Percentiles rank a stretch among this genome's conserved stretches.
Conservation (phyloP, 2,888 invertebrate genomes). For the Cylloceria caligata region DNA sequence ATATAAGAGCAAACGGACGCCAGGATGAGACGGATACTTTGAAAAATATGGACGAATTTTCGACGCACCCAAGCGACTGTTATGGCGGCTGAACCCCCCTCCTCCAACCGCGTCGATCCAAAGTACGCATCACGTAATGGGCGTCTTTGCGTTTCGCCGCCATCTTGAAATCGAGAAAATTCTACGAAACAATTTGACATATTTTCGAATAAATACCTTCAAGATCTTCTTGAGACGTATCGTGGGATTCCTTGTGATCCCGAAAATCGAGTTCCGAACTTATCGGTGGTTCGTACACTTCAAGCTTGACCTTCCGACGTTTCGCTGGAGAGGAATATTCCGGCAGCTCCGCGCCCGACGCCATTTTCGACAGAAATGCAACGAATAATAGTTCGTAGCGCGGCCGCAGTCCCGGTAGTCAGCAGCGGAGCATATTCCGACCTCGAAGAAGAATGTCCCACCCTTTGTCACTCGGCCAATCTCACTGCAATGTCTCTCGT, state of each 20-base stretch:
- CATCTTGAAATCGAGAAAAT: constrained; percentile 80
- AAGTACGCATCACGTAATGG: constrained; percentile 72
- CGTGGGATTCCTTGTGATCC: constrained; percentile 71
- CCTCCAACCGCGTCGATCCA: constrained; percentile 68
- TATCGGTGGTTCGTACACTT: constrained; percentile 73
- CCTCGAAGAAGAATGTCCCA: constrained; percentile 24
- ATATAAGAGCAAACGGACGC: constrained; percentile 1
- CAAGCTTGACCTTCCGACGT: constrained; percentile 82
- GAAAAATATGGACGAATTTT: constrained; percentile 51
- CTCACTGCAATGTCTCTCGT: constrained; percentile 38
- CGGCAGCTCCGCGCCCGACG: constrained; percentile 83
- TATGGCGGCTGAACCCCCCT: constrained; percentile 78
- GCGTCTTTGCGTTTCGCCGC: constrained; percentile 76
- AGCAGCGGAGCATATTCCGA: constrained; percentile 9
- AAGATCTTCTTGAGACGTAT: constrained; percentile 76
- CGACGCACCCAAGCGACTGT: constrained; percentile 77
- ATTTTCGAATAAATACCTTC: constrained; percentile 81
- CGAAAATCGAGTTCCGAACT: constrained; percentile 76
- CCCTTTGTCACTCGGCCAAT: constrained; percentile 53
- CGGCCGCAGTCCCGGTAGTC: constrained; percentile 64
- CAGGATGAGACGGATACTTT: constrained; percentile 1
- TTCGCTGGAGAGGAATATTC: constrained; percentile 83
- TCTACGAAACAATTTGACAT: constrained; percentile 75
- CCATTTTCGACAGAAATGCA: constrained; percentile 84
- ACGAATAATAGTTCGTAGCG: constrained; percentile 71